Conservation (phyloP, 2,113 vertebrate genomes). For the Python bivittatus region DNA sequence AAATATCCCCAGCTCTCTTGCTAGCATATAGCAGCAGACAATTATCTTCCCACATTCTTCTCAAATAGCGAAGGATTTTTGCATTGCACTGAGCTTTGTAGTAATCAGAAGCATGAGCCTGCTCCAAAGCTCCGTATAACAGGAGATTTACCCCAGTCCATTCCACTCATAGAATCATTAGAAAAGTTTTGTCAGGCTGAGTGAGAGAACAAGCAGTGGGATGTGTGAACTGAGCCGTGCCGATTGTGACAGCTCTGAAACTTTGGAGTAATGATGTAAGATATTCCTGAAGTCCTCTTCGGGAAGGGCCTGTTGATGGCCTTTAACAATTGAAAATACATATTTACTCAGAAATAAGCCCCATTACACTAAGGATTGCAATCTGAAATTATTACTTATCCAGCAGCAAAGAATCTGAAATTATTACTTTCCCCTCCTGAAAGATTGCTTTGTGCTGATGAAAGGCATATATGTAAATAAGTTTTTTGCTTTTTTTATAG, state of each 20-base stretch:
- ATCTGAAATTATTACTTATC: not conserved
- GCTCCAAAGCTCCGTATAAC: not conserved
- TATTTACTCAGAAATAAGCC: not conserved
- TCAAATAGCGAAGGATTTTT: not conserved
- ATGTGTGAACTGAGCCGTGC: not conserved
- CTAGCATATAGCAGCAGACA: not conserved
- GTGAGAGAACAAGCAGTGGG: not conserved
- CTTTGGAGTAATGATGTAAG: not conserved
- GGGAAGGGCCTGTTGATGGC: not conserved
- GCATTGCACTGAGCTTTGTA: not conserved
- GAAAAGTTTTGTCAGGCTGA: not conserved
- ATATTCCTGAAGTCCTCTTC: not conserved
- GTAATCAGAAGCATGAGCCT: not conserved
- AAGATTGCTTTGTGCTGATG: not conserved
- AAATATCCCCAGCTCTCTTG: not conserved
- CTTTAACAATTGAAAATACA: not conserved
- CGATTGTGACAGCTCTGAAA: not conserved
- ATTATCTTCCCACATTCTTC: not conserved
- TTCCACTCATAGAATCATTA: not conserved
- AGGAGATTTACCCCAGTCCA: not conserved
- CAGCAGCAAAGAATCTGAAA: not conserved
- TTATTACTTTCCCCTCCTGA: not conserved
- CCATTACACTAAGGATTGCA: not conserved
- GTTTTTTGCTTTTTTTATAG: not conserved
- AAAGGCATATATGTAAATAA: not conserved